phyloP scores from a whole-genome alignment of 2,113 vertebrate genomes.

The Cyanoramphus novaezelandiae region DNA sequence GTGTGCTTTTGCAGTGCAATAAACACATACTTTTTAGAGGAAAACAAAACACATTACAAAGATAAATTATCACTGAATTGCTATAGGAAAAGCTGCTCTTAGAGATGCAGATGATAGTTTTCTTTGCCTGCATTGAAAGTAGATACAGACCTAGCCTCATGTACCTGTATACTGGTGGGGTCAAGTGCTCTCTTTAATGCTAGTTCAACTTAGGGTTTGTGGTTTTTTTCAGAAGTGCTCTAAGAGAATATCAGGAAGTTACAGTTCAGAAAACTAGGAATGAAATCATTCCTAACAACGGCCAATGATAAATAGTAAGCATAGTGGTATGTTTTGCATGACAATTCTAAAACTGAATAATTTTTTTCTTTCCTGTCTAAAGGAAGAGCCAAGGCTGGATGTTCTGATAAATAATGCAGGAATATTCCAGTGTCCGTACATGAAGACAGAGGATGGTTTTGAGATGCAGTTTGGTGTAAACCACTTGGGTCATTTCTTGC shows the following conservation, averaged over 20 bases:
- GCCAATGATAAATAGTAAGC: background rate
- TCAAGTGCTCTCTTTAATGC: background rate
- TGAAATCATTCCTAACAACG: background rate
- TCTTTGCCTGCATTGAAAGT: background rate
- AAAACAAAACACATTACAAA: background rate
- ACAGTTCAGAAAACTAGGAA: background rate
- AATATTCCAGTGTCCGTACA: slow-evolving; percentile 92
- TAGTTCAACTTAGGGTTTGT: background rate
- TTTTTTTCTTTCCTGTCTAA: slow-evolving; percentile 44
- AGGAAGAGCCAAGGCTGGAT: slow-evolving; percentile 90
- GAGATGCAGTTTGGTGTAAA: slow-evolving; percentile 96
- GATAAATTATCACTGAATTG: background rate
- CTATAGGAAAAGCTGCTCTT: background rate
- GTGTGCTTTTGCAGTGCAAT: background rate
- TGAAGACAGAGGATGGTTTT: slow-evolving; percentile 92
- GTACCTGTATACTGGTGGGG: background rate
- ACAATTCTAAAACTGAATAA: background rate
- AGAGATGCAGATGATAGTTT: background rate
- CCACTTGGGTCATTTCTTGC: slow-evolving; percentile 93
- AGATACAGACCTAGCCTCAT: fast-evolving
- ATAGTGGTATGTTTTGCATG: background rate
- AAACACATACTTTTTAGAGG: background rate
- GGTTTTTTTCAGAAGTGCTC: fast-evolving
- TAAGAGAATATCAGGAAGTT: background rate
- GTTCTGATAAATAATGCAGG: slow-evolving; percentile 95